Percentiles rank a stretch among this genome's conserved stretches.
These are phyloP conservation scores for Catajapyx aquilonaris DNA, from an alignment of 1,140 invertebrate genomes.

Conservation along the genomic window DNA sequence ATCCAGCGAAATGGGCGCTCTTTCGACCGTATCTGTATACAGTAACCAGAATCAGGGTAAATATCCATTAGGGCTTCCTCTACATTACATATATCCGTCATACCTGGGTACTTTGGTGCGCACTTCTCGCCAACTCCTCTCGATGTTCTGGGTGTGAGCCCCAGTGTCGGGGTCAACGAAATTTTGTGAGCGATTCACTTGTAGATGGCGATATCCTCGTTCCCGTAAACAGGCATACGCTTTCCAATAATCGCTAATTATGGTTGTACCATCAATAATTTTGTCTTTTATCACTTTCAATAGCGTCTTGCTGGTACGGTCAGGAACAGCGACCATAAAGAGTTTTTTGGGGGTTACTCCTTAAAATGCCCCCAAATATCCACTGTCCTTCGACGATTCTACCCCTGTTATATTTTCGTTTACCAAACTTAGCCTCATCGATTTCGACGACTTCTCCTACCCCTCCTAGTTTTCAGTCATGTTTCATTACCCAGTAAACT, in stretches of 20 bases:
- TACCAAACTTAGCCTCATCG: constrained; percentile 9
- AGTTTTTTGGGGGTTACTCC: background rate
- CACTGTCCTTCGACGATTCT: constrained; percentile 6
- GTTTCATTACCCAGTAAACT: background rate
- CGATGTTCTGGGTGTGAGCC: too few relatives aligned
- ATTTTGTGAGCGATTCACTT: constrained; percentile 5
- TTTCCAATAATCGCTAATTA: constrained; percentile 9
- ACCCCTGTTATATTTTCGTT: constrained; percentile 9
- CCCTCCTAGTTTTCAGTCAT: constrained; percentile 6
- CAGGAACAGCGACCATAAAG: constrained; percentile 4
- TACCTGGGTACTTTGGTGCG: too few relatives aligned
- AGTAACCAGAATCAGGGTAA: too few relatives aligned
- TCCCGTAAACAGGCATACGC: constrained; percentile 3
- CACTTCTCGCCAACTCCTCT: too few relatives aligned
- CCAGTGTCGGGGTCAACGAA: too few relatives aligned
- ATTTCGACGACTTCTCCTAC: constrained; percentile 4
- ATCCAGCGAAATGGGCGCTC: too few relatives aligned
- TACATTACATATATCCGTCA: too few relatives aligned
- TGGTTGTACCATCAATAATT: constrained; percentile 5
- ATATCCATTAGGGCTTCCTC: too few relatives aligned
- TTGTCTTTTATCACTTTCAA: constrained; percentile 6
- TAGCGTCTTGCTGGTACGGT: constrained; percentile 5
- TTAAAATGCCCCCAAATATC: constrained; percentile 8
- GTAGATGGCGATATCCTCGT: constrained; percentile 3
- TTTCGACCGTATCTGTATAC: too few relatives aligned